Percentiles rank a stretch among this genome's conserved stretches.
Evolutionary conservation across 2,113 vertebrate genomes (phyloP).

Genomic region (Oryzias woworae): DNA sequence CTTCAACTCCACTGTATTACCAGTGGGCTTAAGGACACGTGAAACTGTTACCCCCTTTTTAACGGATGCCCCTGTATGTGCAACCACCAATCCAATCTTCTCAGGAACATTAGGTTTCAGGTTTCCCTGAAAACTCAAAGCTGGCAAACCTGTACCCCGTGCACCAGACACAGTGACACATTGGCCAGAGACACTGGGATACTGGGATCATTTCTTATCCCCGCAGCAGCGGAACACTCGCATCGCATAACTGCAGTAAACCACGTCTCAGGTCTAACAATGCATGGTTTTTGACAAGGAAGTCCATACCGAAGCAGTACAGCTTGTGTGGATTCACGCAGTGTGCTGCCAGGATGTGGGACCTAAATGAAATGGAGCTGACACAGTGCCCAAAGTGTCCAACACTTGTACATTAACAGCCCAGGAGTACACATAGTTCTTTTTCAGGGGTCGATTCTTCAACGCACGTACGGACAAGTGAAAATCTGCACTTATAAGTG

Average conservation of each 20-base stretch:
- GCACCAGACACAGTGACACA: neutral
- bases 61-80: too few species aligned
- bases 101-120: neutral
- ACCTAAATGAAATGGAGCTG: too few species aligned
- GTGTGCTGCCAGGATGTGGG: too few species aligned
- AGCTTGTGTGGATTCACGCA: too few species aligned
- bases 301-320: too few species aligned
- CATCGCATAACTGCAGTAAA: neutral
- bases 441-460: neutral
- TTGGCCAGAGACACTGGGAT: too few species aligned
- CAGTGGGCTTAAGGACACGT: neutral
- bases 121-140: neutral
- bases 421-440: neutral
- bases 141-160: too few species aligned
- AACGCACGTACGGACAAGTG: neutral
- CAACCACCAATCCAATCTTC: too few species aligned
- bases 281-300: neutral
- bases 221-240: neutral
- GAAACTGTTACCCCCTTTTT: neutral
- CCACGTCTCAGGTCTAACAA: neutral
- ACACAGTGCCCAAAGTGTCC: neutral
- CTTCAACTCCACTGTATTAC: neutral
- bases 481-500: neutral
- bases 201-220: too few species aligned
- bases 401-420: neutral